Base-by-base conservation (phyloP, 2,797 vertebrate genomes). In the Eospalax fontanierii region DNA sequence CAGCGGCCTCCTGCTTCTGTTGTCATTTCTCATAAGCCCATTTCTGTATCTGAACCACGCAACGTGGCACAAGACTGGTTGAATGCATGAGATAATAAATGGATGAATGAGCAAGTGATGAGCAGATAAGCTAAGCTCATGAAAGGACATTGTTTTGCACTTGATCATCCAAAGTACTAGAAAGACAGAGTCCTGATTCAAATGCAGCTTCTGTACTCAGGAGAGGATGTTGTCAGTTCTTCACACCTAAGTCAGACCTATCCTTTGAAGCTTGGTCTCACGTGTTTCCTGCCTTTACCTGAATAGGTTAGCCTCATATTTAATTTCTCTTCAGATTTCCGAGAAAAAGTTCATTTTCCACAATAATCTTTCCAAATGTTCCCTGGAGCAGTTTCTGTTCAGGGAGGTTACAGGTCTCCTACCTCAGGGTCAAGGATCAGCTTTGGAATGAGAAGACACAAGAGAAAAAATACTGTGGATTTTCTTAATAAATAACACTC, bases 401-500 rank as follows among this genome's bases (percentile, higher is more conserved):
- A 43, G 70, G 19, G 61, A 92, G 28, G 90, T 94, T 81, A 95
- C 19, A 86, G 89, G 93, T 78, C 40, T 90, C 85, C 33, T 73
- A 91, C 33, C 71, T 96, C 28, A 4, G 22, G 79, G 35, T 85
- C 92, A 80, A 43, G 15, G 38, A 71, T 96, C 82, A 92, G 40
- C 30, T 61, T 57, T 95, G 66, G 85, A 95, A 87, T 86, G 89
- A 87, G 75, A 91, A 95, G 54, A 92, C 79, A 90, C 87, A 83
- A 83, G 50, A 90, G 90, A 46, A 83, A 46, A 84, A 92, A 79
- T 79, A 35, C 46, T n/a, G 30, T 38, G 40, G 14, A 2, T 61
- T 88, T 94, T 95, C 80, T 93, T 87, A 76, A 91, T 78, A 88
- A 93, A 85, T 91, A 95, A 95, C 59, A 18, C 43, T 90, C 68